Evolutionary conservation across 2,888 invertebrate genomes (phyloP).

Genomic region (Eumerus sabulonum): DNA sequence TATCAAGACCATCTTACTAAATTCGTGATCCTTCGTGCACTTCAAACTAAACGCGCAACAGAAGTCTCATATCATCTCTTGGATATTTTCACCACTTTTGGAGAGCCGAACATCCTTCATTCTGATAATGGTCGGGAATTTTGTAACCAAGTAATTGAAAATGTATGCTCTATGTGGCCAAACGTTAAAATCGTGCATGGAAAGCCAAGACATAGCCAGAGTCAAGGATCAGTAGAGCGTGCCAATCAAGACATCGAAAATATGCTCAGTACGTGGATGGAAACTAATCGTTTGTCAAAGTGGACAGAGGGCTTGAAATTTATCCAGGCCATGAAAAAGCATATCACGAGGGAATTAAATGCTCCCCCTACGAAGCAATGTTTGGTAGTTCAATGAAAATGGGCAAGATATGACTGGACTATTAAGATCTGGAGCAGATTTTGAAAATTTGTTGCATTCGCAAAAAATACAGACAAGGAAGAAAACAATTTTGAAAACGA

Average conservation of each 20-base stretch:
- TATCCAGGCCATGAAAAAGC: too few relatives aligned
- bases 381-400: too few relatives aligned
- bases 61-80: constrained; percentile 43
- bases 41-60: constrained; percentile 4
- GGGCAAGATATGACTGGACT: too few relatives aligned
- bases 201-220: constrained; percentile 73
- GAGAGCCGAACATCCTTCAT: constrained; percentile 62
- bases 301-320: too few relatives aligned
- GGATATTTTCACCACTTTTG: constrained; percentile 32
- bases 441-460: too few relatives aligned
- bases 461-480: too few relatives aligned
- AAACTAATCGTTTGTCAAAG: background rate
- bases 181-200: constrained; percentile 75
- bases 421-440: too few relatives aligned
- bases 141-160: constrained; percentile 58
- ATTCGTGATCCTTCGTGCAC: constrained; percentile 15
- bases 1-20: constrained; percentile 37
- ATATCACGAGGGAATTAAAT: too few relatives aligned
- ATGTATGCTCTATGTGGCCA: constrained; percentile 70
- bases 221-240: constrained; percentile 74
- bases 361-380: too few relatives aligned
- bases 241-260: too few relatives aligned
- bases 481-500: too few relatives aligned
- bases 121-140: constrained; percentile 69
- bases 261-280: background rate